Percentiles rank a stretch among this genome's conserved stretches.
phyloP scores from a whole-genome alignment of 1,140 invertebrate species.

The Chelonus insularis region DNA sequence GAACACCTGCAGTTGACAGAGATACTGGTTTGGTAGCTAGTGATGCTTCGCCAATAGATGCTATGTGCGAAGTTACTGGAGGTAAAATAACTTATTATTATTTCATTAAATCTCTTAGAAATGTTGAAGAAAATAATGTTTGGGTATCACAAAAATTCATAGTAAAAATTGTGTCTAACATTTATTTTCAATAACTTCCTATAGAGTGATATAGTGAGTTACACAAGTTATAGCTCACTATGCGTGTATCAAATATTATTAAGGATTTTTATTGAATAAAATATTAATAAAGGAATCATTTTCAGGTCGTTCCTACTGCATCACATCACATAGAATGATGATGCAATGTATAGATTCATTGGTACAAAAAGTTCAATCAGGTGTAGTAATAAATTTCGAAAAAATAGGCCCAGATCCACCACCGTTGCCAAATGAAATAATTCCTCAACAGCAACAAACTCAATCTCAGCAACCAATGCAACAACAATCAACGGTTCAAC shows the following conservation, averaged over 20 bases:
- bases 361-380: conserved; percentile 95
- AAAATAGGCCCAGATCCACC: conserved; percentile 89
- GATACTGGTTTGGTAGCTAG: conserved; percentile 81
- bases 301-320: conserved; percentile 92
- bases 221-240: too few relatives aligned
- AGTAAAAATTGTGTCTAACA: too few relatives aligned
- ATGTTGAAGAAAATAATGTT: too few relatives aligned
- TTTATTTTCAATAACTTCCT: too few relatives aligned
- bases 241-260: too few relatives aligned
- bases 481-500: conserved; percentile 23
- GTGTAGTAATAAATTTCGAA: conserved; percentile 97
- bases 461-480: conserved; percentile 47
- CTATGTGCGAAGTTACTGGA: conserved; percentile 99
- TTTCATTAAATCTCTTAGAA: conserved; percentile 1
- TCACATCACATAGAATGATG: conserved; percentile 92
- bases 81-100: conserved; percentile 63
- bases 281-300: too few relatives aligned
- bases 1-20: conserved; percentile 68
- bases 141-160: too few relatives aligned
- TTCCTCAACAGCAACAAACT: conserved; percentile 37
- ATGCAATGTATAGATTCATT: conserved; percentile 96
- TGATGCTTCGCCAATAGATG: conserved; percentile 91
- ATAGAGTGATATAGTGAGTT: too few relatives aligned
- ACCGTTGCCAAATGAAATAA: conserved; percentile 61
- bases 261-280: too few relatives aligned